Evolutionary conservation across 2,797 vertebrate species (phyloP).

Genomic region (Austrolebias charrua): DNA sequence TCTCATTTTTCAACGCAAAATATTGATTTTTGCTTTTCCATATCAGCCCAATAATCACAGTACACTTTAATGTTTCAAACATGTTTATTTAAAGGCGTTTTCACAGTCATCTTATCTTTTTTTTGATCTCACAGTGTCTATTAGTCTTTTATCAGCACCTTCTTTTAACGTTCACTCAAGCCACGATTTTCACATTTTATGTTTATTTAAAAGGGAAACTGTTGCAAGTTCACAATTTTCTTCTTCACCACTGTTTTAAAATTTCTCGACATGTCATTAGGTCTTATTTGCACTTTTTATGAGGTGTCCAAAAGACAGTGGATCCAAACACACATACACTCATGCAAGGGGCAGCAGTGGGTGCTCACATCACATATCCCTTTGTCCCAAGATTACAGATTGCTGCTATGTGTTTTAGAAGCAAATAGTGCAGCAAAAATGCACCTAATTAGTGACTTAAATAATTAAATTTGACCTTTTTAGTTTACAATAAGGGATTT

Average conservation of each 20-base stretch:
- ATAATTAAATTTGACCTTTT: constrained; percentile 11
- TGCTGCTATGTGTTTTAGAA: constrained; percentile 21
- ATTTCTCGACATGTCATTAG: constrained; percentile 37
- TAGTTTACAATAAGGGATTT: constrained; percentile 12
- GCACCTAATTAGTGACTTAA: constrained; percentile 21
- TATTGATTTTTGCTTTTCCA: not conserved
- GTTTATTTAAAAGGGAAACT: constrained; percentile 81
- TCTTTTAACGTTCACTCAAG: constrained; percentile 39
- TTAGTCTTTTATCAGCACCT: constrained; percentile 29
- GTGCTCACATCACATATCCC: constrained; percentile 37
- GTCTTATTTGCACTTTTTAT: constrained; percentile 10
- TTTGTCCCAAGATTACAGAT: constrained; percentile 36
- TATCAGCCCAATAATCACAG: not conserved
- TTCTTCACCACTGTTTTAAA: constrained; percentile 33
- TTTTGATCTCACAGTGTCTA: constrained; percentile 26
- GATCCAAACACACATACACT: constrained; percentile 52
- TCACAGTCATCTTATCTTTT: constrained; percentile 31
- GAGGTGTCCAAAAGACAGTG: constrained; percentile 15
- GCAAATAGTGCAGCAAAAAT: constrained; percentile 24
- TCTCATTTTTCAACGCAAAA: not conserved
- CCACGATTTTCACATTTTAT: constrained; percentile 60
- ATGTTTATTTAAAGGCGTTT: constrained; percentile 39
- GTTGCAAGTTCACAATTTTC: constrained; percentile 68
- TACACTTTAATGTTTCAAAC: not conserved
- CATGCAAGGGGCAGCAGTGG: constrained; percentile 73